Evolutionary conservation across 2,888 invertebrate species (phyloP), one percentile per base, ranked within the genome.

Genomic region (Diachrysia chrysitis): DNA sequence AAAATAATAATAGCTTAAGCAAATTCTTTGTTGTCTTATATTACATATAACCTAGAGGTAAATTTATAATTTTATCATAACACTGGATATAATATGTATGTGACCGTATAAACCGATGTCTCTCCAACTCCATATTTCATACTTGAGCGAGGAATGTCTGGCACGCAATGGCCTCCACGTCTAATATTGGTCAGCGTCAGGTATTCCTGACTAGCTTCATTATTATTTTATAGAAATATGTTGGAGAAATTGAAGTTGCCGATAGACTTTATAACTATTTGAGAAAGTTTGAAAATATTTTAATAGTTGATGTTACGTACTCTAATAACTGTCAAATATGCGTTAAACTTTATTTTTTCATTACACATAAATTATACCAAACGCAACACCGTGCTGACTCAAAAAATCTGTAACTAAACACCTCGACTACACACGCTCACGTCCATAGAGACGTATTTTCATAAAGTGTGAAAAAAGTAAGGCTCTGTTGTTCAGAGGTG

Each of bases 401-500:
- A 32, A 76, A 81, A 78, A 85, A 86, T 83, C 81, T 81, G 90
- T 87, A 90, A 91, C 85, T 82, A 82, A 87, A 90, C 85, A 89
- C 88, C 85, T 81, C 85, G 79, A 81, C 83, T 85, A 86, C 87
- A 87, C 88, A 86, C 85, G 85, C 79, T 78, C 82, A 82, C 79
- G 77, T 81, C 84, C 75, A 82, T 85, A 89, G 74, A 83, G 83
- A 73, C 53, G 85, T 83, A 86, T 89, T 91, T 89, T 87, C 86
- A 90, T 90, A 91, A 90, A 91, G 89, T 90, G 90, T 90, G 88
- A 90, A 93, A 93, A 93, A 93, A 90, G 90, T 89, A 88, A 89
- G 91, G 88, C 87, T 85, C 90, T 89, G 86, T 93, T 92, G 90
- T 94, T 93, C 87, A 83, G 90, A 93, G 93, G 94, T 92, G 94